Base-by-base conservation (phyloP, 2,797 vertebrate species). In the Myotis vivesi region DNA sequence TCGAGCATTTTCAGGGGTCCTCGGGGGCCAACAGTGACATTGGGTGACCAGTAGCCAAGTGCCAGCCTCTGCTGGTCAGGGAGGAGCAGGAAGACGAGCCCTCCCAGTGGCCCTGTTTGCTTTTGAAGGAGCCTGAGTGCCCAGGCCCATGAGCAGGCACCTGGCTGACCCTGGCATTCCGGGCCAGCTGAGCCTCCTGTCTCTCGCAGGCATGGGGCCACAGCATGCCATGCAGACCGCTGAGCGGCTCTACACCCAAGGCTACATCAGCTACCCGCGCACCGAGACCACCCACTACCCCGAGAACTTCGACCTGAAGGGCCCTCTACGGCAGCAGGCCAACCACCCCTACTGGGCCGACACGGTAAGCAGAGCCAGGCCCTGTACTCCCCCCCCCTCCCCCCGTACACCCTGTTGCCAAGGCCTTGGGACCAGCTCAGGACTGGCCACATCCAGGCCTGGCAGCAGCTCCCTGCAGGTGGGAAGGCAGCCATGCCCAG, bases 251-350 rank as follows among this genome's bases (percentile, higher is more conserved):
- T 99, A 99, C 92, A 99, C 99, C 0, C 99, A 99, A 97, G 99
- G 99, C 64, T 99, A 99, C 94, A 99, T 99, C 97, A 99, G 99
- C 98, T 99, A 99, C 98, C 99, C 99, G 5, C 99, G 99, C n/a
- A 99, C 99, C 8, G 99, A 99, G 98, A 99, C 99, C 0, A 99
- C 99, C 15, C 99, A 99, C 94, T 99, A 99, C 92, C 99, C 99
- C 0, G 99, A 99, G 90, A 99, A 99, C 98, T 99, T 99, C 71
- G 99, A 99, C 98, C 98, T 99, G 91, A 99, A 99, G 97, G 99
- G 99, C n/a, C 98, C 99, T 4, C 98, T 99, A 89, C 99, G 98
- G 92, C 99, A 99, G 20, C 99, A 99, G 96, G 98, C 98, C 94
- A 99, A 98, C 98, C 99, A 98, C 96, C 98, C 98, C n/a, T 98